Percentiles rank a stretch among this genome's conserved stretches.
Conservation (phyloP, 2,797 vertebrate genomes). For the Falco peregrinus region DNA sequence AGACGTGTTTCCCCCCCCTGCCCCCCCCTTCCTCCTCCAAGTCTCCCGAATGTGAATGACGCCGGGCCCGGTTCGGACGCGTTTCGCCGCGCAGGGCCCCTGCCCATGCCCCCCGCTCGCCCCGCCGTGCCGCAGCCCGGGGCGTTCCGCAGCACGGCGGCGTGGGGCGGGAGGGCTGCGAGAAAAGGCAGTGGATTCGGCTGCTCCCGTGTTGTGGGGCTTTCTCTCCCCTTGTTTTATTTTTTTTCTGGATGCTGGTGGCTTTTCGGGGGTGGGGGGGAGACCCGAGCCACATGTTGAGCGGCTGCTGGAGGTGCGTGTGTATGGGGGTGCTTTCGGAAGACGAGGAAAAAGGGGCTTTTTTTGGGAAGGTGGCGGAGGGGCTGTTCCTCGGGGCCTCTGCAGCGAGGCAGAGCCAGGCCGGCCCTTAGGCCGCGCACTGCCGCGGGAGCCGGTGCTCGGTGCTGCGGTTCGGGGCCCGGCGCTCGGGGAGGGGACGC, state of each 20-base stretch:
- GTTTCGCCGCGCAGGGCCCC: neutral
- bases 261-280: neutral
- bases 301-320: neutral
- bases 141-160: neutral
- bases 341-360: neutral
- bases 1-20: neutral
- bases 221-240: neutral
- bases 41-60: slow-evolving; percentile 22
- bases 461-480: neutral
- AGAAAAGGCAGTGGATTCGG: neutral
- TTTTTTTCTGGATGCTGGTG: neutral
- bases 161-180: neutral
- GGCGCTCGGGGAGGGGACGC: neutral
- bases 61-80: neutral
- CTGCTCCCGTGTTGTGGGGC: neutral
- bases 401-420: neutral
- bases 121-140: neutral
- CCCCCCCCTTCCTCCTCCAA: neutral
- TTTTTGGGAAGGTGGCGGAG: neutral
- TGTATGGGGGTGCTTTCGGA: neutral
- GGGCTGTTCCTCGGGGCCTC: neutral
- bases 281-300: neutral
- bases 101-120: neutral
- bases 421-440: neutral
- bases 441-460: neutral